Conservation (phyloP, 23 tunicate species). For the Clavelina lepadiformis region DNA sequence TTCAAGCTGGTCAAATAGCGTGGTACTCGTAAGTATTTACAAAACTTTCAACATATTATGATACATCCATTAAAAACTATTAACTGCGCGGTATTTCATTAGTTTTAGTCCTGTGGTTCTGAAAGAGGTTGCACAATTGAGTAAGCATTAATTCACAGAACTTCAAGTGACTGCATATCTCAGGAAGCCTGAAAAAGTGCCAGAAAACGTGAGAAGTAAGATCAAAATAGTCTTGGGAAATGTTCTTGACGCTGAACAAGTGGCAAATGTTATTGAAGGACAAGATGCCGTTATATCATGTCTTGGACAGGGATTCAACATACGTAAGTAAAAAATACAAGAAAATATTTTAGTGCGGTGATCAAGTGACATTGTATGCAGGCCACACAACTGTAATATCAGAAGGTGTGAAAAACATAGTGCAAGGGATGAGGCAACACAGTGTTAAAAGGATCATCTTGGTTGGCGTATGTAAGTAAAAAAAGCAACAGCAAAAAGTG, state of each 20-base stretch:
- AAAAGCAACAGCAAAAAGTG: not conserved
- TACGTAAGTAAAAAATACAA: conserved; percentile 14
- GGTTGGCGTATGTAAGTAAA: conserved; percentile 58
- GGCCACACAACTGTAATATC: conserved; percentile 74
- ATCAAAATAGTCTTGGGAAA: conserved; percentile 45
- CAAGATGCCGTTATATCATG: conserved; percentile 82
- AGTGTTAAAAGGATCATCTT: conserved; percentile 42
- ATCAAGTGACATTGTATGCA: conserved; percentile 11
- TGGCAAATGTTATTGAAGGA: conserved; percentile 55
- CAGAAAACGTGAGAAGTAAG: conserved; percentile 21
- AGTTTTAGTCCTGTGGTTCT: no score
- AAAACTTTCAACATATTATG: no score
- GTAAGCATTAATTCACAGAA: no score
- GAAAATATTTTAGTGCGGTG: not conserved
- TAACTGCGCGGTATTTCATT: no score
- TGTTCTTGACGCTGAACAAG: conserved; percentile 33
- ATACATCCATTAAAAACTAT: no score
- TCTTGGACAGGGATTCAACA: conserved; percentile 43
- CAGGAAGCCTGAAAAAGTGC: conserved; percentile 41
- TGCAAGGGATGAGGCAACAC: conserved; percentile 70
- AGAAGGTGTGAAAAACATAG: conserved; percentile 46
- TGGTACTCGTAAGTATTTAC: no score
- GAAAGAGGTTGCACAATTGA: no score
- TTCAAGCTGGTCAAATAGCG: no score
- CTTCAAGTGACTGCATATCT: conserved; percentile 41